Base-by-base conservation (phyloP, 37 sponge, comb jelly and placozoan species). In the Halisarca cf. caerulea region DNA sequence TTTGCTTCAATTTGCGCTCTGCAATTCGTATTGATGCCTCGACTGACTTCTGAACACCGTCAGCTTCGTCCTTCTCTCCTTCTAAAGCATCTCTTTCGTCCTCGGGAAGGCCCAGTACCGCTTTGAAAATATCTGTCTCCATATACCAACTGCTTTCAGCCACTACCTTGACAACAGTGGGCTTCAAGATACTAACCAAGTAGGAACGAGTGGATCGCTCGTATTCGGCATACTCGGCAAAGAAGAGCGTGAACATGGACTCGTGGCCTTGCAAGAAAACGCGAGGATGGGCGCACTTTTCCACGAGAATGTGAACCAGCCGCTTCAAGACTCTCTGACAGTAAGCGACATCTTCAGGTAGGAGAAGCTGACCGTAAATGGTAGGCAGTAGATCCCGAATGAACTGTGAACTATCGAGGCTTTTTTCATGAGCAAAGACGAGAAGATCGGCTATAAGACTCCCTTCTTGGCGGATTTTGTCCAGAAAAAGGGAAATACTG, bases 361-460 rank as follows among this genome's bases (percentile, higher is more conserved):
- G 84, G 15, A 91, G 40, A 55, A 88, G 87, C 39, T 91, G 88
- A 11, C 91, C 88, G 39, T 84, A 91, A 9, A 91, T 83, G 9
- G 84, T 84, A 5, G 88, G 79, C 58, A 87, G 44, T 28, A 91
- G 58, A 59, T 91, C 91, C 23, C 64, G 83, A 24, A 87, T 42
- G 17, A 91, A 43, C 55, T 47, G 58, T 2, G 81, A n/a, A 15
- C 62, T 55, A 81, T 87, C 91, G 40, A 87, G 82, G 0, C 91
- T 88, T 30, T 87, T 74, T 23, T 74, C 77, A 2, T 74, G 77
- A 40, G 41, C 77, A 15, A 74, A 41, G 42, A 44, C 24, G 45
- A 74, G 77, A 35, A 74, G 43, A 25, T 41, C 77, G 21, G 45
- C 42, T 6, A 39, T 40, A 21, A 74, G 45, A 0, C 36, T 2